Conservation (phyloP, 2,888 invertebrate genomes). For the Belgica antarctica region DNA sequence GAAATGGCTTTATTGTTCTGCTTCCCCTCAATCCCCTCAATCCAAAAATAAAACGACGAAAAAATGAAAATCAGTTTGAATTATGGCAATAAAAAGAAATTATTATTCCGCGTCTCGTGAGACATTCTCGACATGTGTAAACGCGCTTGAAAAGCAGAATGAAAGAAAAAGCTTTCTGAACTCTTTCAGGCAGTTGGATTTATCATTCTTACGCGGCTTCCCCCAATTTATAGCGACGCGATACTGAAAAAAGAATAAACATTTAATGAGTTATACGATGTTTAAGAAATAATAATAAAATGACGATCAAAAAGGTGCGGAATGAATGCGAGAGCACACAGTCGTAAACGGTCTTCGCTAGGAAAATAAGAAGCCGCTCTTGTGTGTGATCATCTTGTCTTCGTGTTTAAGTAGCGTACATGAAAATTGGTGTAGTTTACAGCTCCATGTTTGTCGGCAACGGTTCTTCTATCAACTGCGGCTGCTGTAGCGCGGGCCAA, state of each 20-base stretch:
- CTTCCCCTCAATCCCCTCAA: not conserved
- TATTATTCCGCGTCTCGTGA: not conserved
- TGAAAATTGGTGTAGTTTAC: too few relatives aligned
- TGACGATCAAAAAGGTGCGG: conserved; percentile 35
- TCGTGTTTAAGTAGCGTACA: not conserved
- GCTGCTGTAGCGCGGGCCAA: conserved; percentile 8
- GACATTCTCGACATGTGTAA: conserved; percentile 16
- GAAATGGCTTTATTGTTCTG: not conserved
- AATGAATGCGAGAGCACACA: conserved; percentile 27
- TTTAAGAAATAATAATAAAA: not conserved
- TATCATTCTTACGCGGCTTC: conserved; percentile 40
- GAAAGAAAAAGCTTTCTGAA: not conserved
- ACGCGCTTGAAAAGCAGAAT: not conserved
- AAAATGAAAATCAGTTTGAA: not conserved
- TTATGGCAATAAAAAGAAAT: not conserved
- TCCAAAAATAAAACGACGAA: not conserved
- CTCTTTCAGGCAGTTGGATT: conserved; percentile 24
- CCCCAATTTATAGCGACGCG: conserved; percentile 15
- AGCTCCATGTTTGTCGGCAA: too few relatives aligned
- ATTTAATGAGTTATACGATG: conserved; percentile 34
- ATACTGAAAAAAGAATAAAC: conserved; percentile 27
- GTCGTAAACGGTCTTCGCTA: not conserved
- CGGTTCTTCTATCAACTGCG: not conserved
- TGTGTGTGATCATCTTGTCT: conserved; percentile 12
- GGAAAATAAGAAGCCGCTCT: conserved; percentile 30